phyloP scores from a whole-genome alignment of 1,140 invertebrate species.

The Brachionus paranguensis region DNA sequence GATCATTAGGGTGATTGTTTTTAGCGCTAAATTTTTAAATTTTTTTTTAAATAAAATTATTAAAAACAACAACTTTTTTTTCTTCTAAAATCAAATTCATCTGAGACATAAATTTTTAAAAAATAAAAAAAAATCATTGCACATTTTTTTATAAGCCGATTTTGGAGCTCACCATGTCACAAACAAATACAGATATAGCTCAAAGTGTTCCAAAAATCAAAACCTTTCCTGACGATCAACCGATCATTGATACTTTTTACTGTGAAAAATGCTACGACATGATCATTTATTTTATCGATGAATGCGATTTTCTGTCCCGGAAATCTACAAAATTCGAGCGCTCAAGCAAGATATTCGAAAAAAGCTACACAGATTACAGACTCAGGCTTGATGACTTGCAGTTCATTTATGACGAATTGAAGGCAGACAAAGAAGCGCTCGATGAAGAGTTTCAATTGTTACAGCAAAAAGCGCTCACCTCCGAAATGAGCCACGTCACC shows the following conservation, averaged over 20 bases:
- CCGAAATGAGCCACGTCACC: neutral
- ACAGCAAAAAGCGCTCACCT: neutral
- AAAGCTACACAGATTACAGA: neutral
- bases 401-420: slow-evolving; percentile 1
- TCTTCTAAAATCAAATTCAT: neutral
- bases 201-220: neutral
- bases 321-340: neutral
- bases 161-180: neutral
- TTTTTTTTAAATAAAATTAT: no score
- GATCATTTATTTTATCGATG: slow-evolving; percentile 2
- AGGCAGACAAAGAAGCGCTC: neutral
- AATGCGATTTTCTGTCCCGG: neutral
- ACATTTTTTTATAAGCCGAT: neutral
- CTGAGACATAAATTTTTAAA: neutral
- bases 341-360: neutral
- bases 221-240: neutral
- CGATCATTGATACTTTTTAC: neutral
- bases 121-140: neutral
- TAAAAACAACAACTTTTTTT: no score
- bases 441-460: neutral
- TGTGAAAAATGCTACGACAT: slow-evolving; percentile 20
- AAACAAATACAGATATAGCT: neutral
- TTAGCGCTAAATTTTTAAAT: no score
- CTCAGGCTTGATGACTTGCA: neutral
- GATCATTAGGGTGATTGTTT: no score